Evolutionary conservation across 2,797 vertebrate species (phyloP).

Genomic region (Strix occidentalis): DNA sequence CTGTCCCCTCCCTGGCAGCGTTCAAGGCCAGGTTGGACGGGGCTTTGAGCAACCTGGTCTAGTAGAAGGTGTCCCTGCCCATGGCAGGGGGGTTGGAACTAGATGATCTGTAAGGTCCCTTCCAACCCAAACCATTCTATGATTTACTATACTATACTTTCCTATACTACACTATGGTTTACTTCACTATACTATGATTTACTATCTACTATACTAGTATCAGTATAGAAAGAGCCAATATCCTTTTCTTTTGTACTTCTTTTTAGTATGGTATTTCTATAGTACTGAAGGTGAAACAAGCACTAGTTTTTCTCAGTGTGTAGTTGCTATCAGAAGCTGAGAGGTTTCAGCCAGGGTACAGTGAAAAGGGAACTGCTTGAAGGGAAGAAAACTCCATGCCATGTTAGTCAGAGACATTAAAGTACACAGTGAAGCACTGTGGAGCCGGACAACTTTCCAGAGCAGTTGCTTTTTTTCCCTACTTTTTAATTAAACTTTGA

Average conservation of each 20-base stretch:
- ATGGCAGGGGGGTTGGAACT: no score
- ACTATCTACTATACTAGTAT: not conserved
- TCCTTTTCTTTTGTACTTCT: not conserved
- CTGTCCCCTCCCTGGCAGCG: no score
- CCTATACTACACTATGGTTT: no score
- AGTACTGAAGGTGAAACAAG: not conserved
- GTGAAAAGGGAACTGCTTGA: not conserved
- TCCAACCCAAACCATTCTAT: no score
- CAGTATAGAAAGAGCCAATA: not conserved
- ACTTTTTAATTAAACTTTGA: not conserved
- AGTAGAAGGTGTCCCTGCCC: no score
- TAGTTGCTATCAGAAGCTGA: not conserved
- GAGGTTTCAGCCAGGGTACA: not conserved
- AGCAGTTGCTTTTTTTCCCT: not conserved
- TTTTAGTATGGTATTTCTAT: not conserved
- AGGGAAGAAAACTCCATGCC: not conserved
- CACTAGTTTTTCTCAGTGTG: not conserved
- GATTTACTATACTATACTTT: no score
- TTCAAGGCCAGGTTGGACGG: no score
- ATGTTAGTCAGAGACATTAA: not conserved
- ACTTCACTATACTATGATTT: no score
- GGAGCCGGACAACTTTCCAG: not conserved
- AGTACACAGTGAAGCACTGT: not conserved
- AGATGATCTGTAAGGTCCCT: no score
- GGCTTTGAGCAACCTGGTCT: no score